phyloP scores from a whole-genome alignment of 2,797 vertebrate species.

The Bovichtus variegatus region DNA sequence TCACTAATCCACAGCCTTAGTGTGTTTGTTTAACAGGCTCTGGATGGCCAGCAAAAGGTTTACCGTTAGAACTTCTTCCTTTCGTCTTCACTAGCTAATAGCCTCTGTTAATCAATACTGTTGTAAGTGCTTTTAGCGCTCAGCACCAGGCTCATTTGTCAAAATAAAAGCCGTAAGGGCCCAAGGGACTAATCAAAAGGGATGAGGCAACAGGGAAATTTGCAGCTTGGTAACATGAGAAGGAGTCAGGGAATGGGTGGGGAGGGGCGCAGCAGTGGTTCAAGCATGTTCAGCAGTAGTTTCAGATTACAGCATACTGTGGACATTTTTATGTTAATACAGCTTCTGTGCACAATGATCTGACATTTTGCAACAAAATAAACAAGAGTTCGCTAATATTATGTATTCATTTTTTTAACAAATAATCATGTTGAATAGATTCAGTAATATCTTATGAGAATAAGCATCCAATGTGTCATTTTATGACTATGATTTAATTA shows the following conservation, averaged over 20 bases:
- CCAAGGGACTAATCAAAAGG: constrained; percentile 78
- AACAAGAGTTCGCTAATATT: too few relatives aligned
- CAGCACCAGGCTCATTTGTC: constrained; percentile 76
- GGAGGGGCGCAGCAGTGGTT: background rate
- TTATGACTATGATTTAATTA: background rate
- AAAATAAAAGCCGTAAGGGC: constrained; percentile 78
- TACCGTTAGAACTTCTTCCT: constrained; percentile 70
- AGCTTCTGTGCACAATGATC: background rate
- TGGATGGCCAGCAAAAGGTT: constrained; percentile 52
- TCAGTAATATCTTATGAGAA: background rate
- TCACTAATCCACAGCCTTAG: constrained; percentile 75
- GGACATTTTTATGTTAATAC: constrained; percentile 4
- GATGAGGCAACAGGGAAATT: constrained; percentile 70
- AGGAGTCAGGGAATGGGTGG: constrained; percentile 8
- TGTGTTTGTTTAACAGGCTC: constrained; percentile 73
- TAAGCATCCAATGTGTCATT: background rate
- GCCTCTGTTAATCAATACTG: constrained; percentile 82
- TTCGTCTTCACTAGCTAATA: constrained; percentile 69
- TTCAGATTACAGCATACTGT: constrained; percentile 40
- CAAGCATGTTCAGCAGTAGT: constrained; percentile 32
- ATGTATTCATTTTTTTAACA: too few relatives aligned
- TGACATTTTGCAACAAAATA: too few relatives aligned
- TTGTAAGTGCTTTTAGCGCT: constrained; percentile 80
- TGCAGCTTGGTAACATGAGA: constrained; percentile 63
- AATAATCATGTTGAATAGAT: too few relatives aligned